Base-by-base conservation (phyloP, 2,113 vertebrate genomes). In the Fukomys damarensis region DNA sequence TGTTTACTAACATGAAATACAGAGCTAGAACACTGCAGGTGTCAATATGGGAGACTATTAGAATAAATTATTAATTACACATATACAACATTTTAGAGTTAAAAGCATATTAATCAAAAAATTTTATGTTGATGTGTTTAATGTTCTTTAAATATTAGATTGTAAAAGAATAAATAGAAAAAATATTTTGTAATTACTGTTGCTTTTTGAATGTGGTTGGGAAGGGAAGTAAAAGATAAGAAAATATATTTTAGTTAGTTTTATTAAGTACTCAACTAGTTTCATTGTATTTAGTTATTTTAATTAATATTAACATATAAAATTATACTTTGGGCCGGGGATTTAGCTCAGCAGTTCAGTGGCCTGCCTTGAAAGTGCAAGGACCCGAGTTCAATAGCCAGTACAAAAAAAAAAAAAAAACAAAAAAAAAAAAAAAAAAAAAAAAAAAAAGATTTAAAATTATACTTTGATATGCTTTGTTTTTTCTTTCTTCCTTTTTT, bases 121-220 rank as follows among this genome's bases (percentile, higher is more conserved):
- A 89, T 66, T 85, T 86, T 63, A 58, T 66, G 4, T 70, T 26
- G 88, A 30, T 16, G 2, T 80, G 28, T 93, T 83, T 91, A 65
- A 80, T 54, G 68, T 63, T 89, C 6, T 22, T 20, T 41, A 92
- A 86, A 91, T 4, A 93, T 95, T 59, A 96, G 20, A 86, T 46
- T 88, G 6, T 65, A 91, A 97, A 96, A 65, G 76, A 82, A 49
- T 93, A 93, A 86, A 66, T 65, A 85, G 16, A 28, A 38, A 14
- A 46, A 74, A 68, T 38, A 84, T 12, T 35, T 24, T 89, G 65
- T 83, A 46, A 72, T 93, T 79, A 61, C 46, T 61, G 30, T 93
- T 91, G 26, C 28, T 97, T 92, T 97, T 96, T 79, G 5, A 96
- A 26, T 49, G 28, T 56, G 26, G 30, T 32, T 93, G 28, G 72